Base-by-base conservation (phyloP, 2,113 vertebrate species). In the Suncus etruscus region DNA sequence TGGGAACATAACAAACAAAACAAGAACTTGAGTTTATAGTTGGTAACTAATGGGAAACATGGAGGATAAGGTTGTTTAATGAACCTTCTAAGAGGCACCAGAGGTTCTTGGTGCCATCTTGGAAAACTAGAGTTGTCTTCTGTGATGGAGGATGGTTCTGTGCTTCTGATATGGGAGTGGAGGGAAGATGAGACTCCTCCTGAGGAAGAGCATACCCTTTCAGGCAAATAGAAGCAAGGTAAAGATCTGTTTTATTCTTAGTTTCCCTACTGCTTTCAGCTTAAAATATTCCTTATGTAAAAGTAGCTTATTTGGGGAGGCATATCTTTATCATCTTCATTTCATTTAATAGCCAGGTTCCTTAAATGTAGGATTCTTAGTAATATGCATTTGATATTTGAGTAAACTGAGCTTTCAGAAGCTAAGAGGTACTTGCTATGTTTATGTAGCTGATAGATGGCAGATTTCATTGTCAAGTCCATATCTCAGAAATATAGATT, bases 221-320 rank as follows among this genome's bases (percentile, higher is more conserved):
- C 32, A 80, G 25, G 8, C 50, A 63, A 83, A 77, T 7, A 6
- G 16, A 11, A 14, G 10, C 0, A 85, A 58, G 58, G 48, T 63
- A 70, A 16, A 80, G 16, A 74, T 29, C 5, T 81, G 85, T 69
- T 51, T 68, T 75, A 27, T 39, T 88, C 82, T 27, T 47, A 83
- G 10, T 83, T 88, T 63, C 76, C 82, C 50, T 54, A 8, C 32
- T 91, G 72, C 27, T 58, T 83, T 86, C 48, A 91, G n/a, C 20
- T 86, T 72, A 75, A 83, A 80, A 80, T 61, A 87, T 86, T 39
- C n/a, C 18, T 83, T 89, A 66, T 22, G 25, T 16, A 22, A 11
- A 85, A 61, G 20, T 50, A 50, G 32, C 29, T n/a, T 65, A 72
- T 76, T 83, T 88, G 12, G 50, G 61, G 39, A 48, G 32, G 48